These are phyloP conservation scores for Stenodera caucasica DNA, from an alignment of 2,888 invertebrate species.

Conservation along the genomic window DNA sequence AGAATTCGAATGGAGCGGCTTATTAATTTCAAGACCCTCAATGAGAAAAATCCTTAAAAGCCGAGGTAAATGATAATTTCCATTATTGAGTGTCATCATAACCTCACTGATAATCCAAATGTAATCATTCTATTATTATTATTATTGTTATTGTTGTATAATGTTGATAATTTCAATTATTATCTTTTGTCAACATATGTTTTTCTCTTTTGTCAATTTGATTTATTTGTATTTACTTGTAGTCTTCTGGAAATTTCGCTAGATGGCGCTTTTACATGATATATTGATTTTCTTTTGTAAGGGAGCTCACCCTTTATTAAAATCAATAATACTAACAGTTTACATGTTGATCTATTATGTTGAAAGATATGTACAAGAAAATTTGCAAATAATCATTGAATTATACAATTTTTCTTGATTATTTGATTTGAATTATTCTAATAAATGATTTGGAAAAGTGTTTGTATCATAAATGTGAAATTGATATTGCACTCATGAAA, in stretches of 20 bases:
- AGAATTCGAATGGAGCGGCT: conserved; percentile 55
- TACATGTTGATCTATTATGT: neutral
- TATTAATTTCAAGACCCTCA: conserved; percentile 44
- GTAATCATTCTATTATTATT: too few relatives aligned
- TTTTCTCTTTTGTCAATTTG: neutral
- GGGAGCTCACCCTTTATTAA: conserved; percentile 11
- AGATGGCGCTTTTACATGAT: neutral
- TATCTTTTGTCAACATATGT: neutral
- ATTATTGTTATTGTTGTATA: neutral
- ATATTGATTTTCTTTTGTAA: conserved; percentile 4
- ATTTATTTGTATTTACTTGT: neutral
- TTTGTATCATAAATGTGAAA: neutral
- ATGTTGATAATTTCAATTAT: neutral
- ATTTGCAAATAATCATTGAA: neutral
- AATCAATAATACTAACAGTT: conserved; percentile 16
- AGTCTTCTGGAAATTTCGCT: neutral
- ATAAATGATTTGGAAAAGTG: neutral
- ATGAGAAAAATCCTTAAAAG: conserved; percentile 35
- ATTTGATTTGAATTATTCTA: neutral
- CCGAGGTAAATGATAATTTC: conserved; percentile 32
- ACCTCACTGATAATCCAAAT: neutral
- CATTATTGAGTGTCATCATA: neutral
- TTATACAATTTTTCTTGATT: neutral
- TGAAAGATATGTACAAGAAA: neutral
- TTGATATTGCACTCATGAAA: conserved; percentile 47